Base-by-base conservation (phyloP, 2,113 vertebrate species). In the Notarius quadriscutis region DNA sequence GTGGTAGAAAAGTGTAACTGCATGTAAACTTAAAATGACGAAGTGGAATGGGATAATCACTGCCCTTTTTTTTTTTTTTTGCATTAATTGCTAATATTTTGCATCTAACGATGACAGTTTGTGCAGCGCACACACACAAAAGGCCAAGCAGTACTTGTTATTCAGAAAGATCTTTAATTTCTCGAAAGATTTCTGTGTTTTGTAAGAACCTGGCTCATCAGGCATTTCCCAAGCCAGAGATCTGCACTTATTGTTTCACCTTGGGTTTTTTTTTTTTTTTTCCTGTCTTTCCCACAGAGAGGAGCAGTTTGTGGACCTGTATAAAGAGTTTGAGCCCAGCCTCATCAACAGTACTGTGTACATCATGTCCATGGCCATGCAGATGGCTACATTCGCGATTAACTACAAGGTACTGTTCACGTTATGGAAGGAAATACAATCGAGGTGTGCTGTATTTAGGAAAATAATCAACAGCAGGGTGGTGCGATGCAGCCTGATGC, bases 281-380 rank as follows among this genome's bases (percentile, higher is more conserved):
- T 62, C 60, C 53, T 86, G 51, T 87, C 34, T 91, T 10, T 89
- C 48, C 91, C 86, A 77, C 83, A 98, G 98, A 90, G 89, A 88
- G 92, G 97, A 98, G 30, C 95, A 93, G 58, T 99, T 99, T 92
- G 98, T 95, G 89, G 97, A 99, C 87, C 93, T 99, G 25, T 97
- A 97, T 92, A 98, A 97, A 93, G 98, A 98, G 79, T 99, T 99
- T 89, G 98, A 98, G 94, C 98, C 98, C 0, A 99, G 96, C 90
- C 93, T 99, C 20, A 97, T 99, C 75, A 99, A 99, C 95, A 99
- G 98, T 93, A 99, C 98, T 0, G 97, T 99, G 67, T 99, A 99
- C 91, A 98, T 99, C 90, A 99, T 99, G 97, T 97, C 98, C 5
- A 97, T 99, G 97, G 97, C 98, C 41, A 99, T 98, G 98, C 98